These are phyloP conservation scores for Uropetala carovei DNA, from an alignment of 2,888 invertebrate species.

Conservation along the genomic window DNA sequence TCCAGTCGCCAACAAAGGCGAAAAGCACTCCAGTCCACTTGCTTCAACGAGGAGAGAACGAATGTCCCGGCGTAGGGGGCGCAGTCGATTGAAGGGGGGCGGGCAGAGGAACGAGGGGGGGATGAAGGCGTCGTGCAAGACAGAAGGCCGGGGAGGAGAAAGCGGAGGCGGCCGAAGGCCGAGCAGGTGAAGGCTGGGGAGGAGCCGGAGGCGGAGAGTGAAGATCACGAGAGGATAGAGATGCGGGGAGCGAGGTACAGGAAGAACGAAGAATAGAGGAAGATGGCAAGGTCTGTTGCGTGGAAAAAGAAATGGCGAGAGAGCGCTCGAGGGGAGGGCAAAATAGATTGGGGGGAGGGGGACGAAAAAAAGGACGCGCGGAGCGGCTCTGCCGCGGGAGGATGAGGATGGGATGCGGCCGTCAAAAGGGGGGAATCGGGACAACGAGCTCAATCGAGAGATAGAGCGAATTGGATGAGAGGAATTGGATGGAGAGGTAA, in stretches of 20 bases:
- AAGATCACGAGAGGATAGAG: slow-evolving; percentile 10
- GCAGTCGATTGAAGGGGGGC: slow-evolving; percentile 39
- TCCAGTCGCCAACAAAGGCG: slow-evolving; percentile 39
- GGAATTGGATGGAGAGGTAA: slow-evolving; percentile 12
- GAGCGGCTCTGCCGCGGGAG: background rate
- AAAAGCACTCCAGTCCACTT: slow-evolving; percentile 58
- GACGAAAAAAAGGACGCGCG: background rate
- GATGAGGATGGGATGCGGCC: slow-evolving; percentile 11
- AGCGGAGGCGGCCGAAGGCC: slow-evolving; percentile 51
- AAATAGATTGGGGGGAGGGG: background rate
- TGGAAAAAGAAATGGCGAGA: background rate
- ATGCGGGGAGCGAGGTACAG: background rate
- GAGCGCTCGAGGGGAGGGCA: background rate
- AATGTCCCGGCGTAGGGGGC: slow-evolving; percentile 59
- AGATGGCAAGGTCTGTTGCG: background rate
- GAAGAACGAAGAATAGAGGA: slow-evolving; percentile 35
- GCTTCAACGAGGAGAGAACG: slow-evolving; percentile 59
- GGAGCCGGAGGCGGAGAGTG: slow-evolving; percentile 25
- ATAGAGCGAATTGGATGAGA: background rate
- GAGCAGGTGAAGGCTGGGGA: slow-evolving; percentile 58
- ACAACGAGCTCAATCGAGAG: slow-evolving; percentile 58
- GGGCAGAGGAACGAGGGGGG: background rate
- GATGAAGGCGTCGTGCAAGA: slow-evolving; percentile 54
- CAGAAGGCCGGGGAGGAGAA: slow-evolving; percentile 30
- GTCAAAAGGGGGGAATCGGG: slow-evolving; percentile 35